Percentiles rank a stretch among this genome's conserved stretches.
phyloP scores from a whole-genome alignment of 2,113 vertebrate genomes.

The Craseonycteris thonglongyai region DNA sequence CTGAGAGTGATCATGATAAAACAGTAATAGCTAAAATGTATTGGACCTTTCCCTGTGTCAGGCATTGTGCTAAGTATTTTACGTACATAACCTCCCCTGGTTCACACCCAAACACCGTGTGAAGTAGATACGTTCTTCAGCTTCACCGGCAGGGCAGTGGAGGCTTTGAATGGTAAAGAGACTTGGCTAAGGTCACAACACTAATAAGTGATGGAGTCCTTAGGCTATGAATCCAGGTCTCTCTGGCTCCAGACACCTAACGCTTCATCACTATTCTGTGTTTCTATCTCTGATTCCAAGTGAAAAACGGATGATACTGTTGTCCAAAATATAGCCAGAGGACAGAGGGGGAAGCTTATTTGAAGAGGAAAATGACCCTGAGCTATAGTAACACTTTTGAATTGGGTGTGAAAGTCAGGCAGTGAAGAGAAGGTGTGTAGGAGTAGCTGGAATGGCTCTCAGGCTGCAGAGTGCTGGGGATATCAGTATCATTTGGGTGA shows the following conservation, averaged over 20 bases:
- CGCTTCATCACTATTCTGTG: not conserved
- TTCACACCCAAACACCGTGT: not conserved
- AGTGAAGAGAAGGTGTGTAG: not conserved
- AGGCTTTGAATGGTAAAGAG: not conserved
- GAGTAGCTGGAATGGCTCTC: not conserved
- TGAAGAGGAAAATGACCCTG: conserved; percentile 28
- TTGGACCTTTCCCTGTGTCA: not conserved
- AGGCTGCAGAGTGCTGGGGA: not conserved
- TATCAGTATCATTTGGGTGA: not conserved
- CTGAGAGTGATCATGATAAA: not conserved
- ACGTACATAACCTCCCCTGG: not conserved
- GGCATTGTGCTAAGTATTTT: not conserved
- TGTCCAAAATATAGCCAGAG: conserved; percentile 3
- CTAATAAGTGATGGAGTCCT: not conserved
- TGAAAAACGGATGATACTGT: not conserved
- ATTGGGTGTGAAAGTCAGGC: not conserved
- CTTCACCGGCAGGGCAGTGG: not conserved
- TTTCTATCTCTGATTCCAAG: conserved; percentile 13
- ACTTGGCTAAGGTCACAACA: not conserved
- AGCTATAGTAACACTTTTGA: conserved; percentile 23
- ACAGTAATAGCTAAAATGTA: not conserved
- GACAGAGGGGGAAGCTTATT: not conserved
- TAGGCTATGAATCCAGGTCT: not conserved
- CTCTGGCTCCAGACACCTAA: not conserved
- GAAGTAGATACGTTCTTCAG: not conserved